phyloP scores from a whole-genome alignment of 2,113 vertebrate species.

The Strigops habroptila region DNA sequence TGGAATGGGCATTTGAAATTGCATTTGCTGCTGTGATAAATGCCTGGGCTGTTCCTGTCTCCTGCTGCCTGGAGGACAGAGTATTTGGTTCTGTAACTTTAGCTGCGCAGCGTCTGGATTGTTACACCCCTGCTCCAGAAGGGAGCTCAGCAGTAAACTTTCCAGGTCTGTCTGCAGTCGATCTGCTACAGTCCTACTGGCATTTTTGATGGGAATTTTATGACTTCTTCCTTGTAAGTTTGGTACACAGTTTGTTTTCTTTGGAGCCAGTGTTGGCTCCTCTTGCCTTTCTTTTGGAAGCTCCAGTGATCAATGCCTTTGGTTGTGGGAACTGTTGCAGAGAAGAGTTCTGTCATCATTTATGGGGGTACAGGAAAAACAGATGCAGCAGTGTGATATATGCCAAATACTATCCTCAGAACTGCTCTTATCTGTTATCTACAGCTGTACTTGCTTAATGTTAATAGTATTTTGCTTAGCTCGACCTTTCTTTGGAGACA shows the following conservation, averaged over 20 bases:
- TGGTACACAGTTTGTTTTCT: slow-evolving; percentile 44
- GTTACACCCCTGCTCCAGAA: not conserved
- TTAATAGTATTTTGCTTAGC: slow-evolving; percentile 54
- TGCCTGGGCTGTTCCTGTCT: not conserved
- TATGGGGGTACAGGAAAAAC: slow-evolving; percentile 50
- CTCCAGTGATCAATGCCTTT: slow-evolving; percentile 59
- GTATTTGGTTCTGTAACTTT: not conserved
- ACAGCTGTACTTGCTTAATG: slow-evolving; percentile 60
- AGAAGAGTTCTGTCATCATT: slow-evolving; percentile 53
- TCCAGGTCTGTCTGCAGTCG: slow-evolving; percentile 37
- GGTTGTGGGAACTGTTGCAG: slow-evolving; percentile 58
- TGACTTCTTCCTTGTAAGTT: not conserved
- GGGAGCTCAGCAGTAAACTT: not conserved
- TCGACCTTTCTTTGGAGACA: not conserved
- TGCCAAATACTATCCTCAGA: slow-evolving; percentile 36
- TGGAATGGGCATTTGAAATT: not conserved
- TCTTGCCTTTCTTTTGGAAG: slow-evolving; percentile 38
- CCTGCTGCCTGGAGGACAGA: not conserved
- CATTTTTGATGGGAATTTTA: slow-evolving; percentile 58
- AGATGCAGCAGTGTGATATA: slow-evolving; percentile 32
- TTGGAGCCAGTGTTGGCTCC: slow-evolving; percentile 49
- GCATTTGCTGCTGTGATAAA: not conserved
- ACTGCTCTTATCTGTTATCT: slow-evolving; percentile 55
- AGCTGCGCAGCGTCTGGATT: not conserved
- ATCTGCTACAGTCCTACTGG: slow-evolving; percentile 35